Evolutionary conservation across 2,113 vertebrate genomes (phyloP), one percentile per base, ranked within the genome.

Genomic region (Lophotis ruficrista): DNA sequence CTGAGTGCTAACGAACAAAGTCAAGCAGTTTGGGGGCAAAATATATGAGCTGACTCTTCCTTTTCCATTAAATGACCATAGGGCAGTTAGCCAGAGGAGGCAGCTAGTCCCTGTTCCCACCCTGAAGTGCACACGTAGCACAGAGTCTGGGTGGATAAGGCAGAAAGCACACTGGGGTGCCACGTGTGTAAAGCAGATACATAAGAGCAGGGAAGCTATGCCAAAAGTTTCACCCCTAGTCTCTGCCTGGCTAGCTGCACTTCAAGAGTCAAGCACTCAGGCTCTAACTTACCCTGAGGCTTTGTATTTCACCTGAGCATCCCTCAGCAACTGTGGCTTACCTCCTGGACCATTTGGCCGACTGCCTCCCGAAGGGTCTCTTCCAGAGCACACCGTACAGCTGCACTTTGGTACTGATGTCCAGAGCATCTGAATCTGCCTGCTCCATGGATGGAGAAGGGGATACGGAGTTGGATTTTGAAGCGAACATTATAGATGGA

Each of bases 331-430:
- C 35, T 5, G 31, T 17, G 28, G 5, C 97, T 98, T 98, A 99
- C 99, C 99, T 99, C 96, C 98, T 98, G 86, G 99, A 99, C 99
- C 99, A 99, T 89, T 99, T 99, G 96, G 99, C 98, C 0, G 99
- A 99, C 5, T 98, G 98, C 33, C 99, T 98, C 94, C 99, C 99
- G 1, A 99, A 99, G 12, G 99, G 99, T 97, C 99, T 98, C 97
- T 99, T 99, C 99, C 99, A 99, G 97, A 99, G 98, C 53, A 99
- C 99, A 0, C 99, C 99, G 1, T 99, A 98, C 65, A 99, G 98
- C 98, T 99, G 99, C 98, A 99, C 99, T 97, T 99, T 99, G 96
- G 99, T 99, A 98, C 99, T 99, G 98, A 99, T 99, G 96, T 99
- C 99, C 98, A 99, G 91, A 68, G 97, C 98, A 38, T 99, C 99